Conservation (phyloP, 2,113 vertebrate species). For the Holacanthus passer region DNA sequence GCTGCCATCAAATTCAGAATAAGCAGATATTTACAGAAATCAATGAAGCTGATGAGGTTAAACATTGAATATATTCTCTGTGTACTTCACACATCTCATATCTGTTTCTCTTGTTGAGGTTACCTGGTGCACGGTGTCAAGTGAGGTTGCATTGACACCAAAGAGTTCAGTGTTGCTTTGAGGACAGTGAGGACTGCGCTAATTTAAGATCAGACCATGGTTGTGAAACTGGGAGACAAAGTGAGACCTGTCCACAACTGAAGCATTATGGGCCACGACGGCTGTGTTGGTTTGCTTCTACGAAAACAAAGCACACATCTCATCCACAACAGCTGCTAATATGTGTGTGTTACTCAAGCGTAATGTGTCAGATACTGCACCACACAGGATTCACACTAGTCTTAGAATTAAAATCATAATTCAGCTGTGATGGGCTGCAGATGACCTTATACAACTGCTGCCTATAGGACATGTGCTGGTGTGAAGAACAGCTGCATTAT, state of each 20-base stretch:
- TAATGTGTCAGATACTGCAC: not conserved
- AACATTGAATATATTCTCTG: too few species aligned
- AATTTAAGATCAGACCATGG: conserved; percentile 48
- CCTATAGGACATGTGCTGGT: not conserved
- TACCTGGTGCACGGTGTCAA: conserved; percentile 12
- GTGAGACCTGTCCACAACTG: conserved; percentile 30
- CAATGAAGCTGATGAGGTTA: too few species aligned
- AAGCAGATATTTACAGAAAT: too few species aligned
- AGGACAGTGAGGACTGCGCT: conserved; percentile 38
- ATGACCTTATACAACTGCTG: not conserved
- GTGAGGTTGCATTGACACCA: not conserved
- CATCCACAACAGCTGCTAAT: not conserved
- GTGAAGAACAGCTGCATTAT: not conserved
- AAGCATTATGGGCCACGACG: not conserved
- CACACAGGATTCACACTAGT: not conserved
- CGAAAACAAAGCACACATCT: too few species aligned
- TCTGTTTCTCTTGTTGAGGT: not conserved
- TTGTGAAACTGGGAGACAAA: conserved; percentile 47
- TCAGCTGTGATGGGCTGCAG: not conserved
- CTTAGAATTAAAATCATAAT: not conserved
- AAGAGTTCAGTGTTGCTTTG: conserved; percentile 30
- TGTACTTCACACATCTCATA: not conserved
- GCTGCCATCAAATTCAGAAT: too few species aligned
- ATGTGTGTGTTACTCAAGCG: not conserved
- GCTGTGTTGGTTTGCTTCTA: conserved; percentile 6